Base-by-base conservation (phyloP, 2,113 vertebrate species). In the Hepsetus odoe region DNA sequence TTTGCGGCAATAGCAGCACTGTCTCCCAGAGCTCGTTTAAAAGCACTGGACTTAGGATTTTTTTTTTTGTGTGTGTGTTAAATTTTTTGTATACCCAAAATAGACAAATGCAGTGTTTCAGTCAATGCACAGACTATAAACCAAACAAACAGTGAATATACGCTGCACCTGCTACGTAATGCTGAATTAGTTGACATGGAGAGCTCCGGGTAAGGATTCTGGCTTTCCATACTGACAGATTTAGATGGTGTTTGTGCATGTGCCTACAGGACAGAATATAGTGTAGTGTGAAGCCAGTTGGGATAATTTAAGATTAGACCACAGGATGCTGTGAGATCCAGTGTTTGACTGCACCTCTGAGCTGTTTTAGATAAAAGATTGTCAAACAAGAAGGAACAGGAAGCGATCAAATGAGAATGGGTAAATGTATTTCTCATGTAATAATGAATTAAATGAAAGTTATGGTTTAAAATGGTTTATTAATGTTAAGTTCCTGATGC, bases 301-400 rank as follows among this genome's bases (percentile, higher is more conserved):
- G 62, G 74, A 79, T 90, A 90, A 92, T 92, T 87, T 85, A 77
- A 86, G 87, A 90, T 91, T 91, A 92, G 53, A 84, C 72, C 74
- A 84, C 81, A 87, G 84, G 79, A 86, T 72, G 68, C 11, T 32
- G 85, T 87, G 88, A 91, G 90, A 87, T 56, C 24, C 80, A 83
- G 68, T 75, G 87, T 87, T 89, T 72, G n/a, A 30, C 66, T 46
- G 68, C 32, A 59, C 26, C 35, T 38, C 49, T 58, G 76, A 55
- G 49, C 58, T 67, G 79, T 80, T 80, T 30, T 70, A 22, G 67
- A 44, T 53, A 55, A 20, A 66, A 68, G 16, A 18, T 1, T 40
- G 49, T 24, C 22, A 8, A 72, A n/a, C 8, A 51, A 38, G 24
- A 35, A 42, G 40, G 13, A 42, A 16, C 3, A 24, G 24, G 35